phyloP scores from a whole-genome alignment of 2,797 vertebrate genomes.

The Myiotriccus ornatus region DNA sequence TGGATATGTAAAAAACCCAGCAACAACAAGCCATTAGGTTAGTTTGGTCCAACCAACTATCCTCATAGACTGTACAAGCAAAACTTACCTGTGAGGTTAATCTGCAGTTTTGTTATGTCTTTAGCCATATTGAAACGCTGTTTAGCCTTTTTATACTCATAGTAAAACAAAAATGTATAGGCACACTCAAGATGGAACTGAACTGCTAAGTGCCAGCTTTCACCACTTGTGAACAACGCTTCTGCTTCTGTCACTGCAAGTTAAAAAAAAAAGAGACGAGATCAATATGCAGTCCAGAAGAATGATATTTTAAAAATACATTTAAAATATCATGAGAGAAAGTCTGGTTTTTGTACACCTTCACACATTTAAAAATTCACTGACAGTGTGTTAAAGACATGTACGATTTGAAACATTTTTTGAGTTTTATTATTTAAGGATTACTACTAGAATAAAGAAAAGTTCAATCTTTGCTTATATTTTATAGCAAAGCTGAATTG shows the following conservation, averaged over 20 bases:
- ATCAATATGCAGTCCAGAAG: background rate
- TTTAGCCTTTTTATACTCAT: conserved; percentile 88
- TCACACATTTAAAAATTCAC: background rate
- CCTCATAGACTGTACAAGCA: background rate
- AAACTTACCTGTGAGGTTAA: conserved; percentile 85
- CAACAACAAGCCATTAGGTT: background rate
- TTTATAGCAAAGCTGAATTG: background rate
- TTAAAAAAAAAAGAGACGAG: conserved; percentile 42
- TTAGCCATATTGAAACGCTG: conserved; percentile 81
- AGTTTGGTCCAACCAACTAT: background rate
- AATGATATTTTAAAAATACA: background rate
- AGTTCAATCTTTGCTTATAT: background rate
- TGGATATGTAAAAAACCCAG: rapidly evolving
- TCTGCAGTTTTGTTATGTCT: conserved; percentile 80
- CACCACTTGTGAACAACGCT: conserved; percentile 68
- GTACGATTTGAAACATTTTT: background rate
- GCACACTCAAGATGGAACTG: conserved; percentile 92
- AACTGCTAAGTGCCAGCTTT: conserved; percentile 78
- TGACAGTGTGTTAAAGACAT: background rate
- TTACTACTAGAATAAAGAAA: background rate
- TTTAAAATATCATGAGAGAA: background rate
- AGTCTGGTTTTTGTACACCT: background rate
- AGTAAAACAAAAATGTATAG: conserved; percentile 86
- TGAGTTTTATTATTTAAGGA: background rate
- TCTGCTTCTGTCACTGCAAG: conserved; percentile 78